phyloP scores from a whole-genome alignment of 2,797 vertebrate genomes.

The Phrynocephalus forsythii region DNA sequence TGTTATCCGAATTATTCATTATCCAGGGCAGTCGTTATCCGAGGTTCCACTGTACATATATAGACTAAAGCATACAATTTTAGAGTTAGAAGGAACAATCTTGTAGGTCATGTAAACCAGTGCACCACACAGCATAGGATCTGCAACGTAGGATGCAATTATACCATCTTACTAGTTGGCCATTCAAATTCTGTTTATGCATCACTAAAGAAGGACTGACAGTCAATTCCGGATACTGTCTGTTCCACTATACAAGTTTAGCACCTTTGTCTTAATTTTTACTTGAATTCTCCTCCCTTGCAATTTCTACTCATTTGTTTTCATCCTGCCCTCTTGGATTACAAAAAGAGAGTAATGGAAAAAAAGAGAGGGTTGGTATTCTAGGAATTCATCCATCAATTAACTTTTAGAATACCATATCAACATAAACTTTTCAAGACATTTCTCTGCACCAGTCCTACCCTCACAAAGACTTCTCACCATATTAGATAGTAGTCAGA shows the following conservation, averaged over 20 bases:
- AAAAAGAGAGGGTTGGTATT: too few species aligned
- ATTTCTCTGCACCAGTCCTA: too few species aligned
- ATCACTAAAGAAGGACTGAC: neutral
- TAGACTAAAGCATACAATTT: neutral
- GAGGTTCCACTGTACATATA: neutral
- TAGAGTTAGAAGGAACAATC: neutral
- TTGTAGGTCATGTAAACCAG: neutral
- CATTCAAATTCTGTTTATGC: neutral
- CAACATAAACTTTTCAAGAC: neutral
- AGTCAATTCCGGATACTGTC: neutral
- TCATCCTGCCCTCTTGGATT: neutral
- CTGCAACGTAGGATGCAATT: neutral
- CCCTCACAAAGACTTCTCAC: neutral
- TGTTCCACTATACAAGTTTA: neutral
- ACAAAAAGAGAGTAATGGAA: neutral
- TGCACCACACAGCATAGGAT: neutral
- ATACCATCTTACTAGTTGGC: neutral
- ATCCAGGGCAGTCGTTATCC: too few species aligned
- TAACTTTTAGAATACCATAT: neutral
- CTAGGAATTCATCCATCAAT: neutral
- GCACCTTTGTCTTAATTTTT: neutral
- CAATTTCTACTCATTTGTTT: neutral
- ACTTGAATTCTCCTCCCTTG: neutral
- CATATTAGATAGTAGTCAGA: conserved; percentile 3
- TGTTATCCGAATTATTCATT: too few species aligned